phyloP scores from a whole-genome alignment of 1,140 invertebrate species.

The Pseudomyrmex sp. region DNA sequence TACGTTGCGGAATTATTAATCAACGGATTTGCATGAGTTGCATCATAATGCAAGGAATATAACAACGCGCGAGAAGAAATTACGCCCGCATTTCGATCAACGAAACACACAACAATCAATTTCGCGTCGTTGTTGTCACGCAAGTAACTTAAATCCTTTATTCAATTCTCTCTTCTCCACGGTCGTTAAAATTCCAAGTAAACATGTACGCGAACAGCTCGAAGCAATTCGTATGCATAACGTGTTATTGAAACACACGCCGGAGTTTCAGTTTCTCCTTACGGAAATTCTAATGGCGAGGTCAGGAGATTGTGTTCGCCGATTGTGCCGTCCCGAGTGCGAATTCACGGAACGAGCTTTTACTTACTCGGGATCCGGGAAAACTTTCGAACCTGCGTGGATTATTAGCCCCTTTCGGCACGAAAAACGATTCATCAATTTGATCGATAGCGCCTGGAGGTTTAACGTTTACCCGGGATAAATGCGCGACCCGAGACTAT shows the following conservation, averaged over 20 bases:
- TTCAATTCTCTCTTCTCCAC: not conserved
- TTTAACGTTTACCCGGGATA: constrained; percentile 68
- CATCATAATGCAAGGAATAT: not conserved
- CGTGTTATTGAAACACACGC: constrained; percentile 7
- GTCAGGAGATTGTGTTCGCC: not conserved
- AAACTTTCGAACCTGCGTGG: constrained; percentile 59
- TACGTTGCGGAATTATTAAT: not conserved
- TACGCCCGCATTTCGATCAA: too few species aligned
- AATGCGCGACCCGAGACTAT: constrained; percentile 66
- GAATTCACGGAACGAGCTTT: constrained; percentile 21
- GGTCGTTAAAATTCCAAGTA: constrained; percentile 4
- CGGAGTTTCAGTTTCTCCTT: not conserved
- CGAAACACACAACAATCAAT: too few species aligned
- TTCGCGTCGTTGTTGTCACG: not conserved
- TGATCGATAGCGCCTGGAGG: constrained; percentile 69
- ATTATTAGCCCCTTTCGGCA: constrained; percentile 59
- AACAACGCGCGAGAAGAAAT: too few species aligned
- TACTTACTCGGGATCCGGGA: constrained; percentile 31
- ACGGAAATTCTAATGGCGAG: constrained; percentile 14
- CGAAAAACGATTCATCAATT: constrained; percentile 69
- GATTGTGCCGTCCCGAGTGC: not conserved
- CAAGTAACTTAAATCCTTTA: not conserved
- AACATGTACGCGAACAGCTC: constrained; percentile 17
- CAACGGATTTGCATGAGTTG: not conserved
- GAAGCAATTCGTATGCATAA: constrained; percentile 10